These are phyloP conservation scores for Dipus sagitta DNA, from an alignment of 2,797 vertebrate species.

Conservation along the genomic window DNA sequence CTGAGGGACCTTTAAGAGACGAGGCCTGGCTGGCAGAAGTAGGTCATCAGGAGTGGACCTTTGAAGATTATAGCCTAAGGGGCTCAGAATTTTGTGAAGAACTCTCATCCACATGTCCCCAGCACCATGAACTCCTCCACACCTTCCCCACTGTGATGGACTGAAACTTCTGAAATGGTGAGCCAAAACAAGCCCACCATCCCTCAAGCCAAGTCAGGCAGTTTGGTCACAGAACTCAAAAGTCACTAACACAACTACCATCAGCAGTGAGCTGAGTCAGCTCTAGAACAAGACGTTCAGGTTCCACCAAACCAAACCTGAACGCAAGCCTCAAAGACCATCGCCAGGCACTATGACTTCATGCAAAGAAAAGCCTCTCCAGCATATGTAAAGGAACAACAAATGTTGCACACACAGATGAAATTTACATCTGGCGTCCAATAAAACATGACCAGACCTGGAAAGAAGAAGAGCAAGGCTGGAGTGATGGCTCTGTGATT, in stretches of 20 bases:
- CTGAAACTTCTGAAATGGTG: background rate
- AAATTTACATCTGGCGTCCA: no score
- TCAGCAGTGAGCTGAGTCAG: no score
- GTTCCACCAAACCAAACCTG: background rate
- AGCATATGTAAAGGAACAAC: no score
- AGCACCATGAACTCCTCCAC: background rate
- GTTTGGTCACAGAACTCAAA: background rate
- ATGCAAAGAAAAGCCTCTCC: no score
- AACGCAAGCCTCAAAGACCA: no score
- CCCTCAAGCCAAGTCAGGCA: background rate
- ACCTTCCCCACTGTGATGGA: background rate
- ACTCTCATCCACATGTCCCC: no score
- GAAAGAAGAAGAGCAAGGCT: no score
- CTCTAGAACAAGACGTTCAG: background rate
- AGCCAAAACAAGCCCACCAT: background rate
- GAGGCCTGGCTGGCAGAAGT: background rate
- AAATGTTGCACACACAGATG: no score
- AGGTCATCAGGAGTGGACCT: background rate
- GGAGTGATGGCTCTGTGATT: no score
- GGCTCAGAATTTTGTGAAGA: no score
- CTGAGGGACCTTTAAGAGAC: background rate
- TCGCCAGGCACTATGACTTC: no score
- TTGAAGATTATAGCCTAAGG: background rate
- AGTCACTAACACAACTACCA: background rate
- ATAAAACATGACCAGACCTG: no score